Evolutionary conservation across 2,888 invertebrate species (phyloP).

Genomic region (Maniola hyperantus): DNA sequence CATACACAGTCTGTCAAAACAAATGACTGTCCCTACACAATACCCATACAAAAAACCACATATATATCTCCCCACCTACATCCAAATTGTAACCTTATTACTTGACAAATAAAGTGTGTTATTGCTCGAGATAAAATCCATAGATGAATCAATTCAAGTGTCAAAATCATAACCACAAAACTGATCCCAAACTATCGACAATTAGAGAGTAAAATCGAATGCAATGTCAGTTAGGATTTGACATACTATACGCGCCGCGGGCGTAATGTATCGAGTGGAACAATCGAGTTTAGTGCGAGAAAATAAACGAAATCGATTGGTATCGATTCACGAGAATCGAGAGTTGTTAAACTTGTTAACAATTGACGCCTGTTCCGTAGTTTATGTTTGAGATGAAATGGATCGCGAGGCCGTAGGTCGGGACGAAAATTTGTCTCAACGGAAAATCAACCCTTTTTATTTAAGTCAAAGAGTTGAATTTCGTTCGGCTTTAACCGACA

Average conservation of each 20-base stretch:
- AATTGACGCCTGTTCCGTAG: conserved; percentile 78
- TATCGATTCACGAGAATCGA: conserved; percentile 78
- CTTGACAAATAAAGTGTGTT: conserved; percentile 45
- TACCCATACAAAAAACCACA: conserved; percentile 46
- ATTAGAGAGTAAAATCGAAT: conserved; percentile 56
- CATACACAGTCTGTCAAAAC: conserved; percentile 78
- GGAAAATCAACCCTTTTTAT: conserved; percentile 45
- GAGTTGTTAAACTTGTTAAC: conserved; percentile 79
- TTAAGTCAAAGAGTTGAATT: conserved; percentile 44
- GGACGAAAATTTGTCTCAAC: conserved; percentile 38
- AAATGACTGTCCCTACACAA: conserved; percentile 60
- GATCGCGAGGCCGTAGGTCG: conserved; percentile 78
- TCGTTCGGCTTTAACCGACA: conserved; percentile 57
- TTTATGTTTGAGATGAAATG: conserved; percentile 80
- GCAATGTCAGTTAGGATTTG: conserved; percentile 53
- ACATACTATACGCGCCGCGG: conserved; percentile 54
- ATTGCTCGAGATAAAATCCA: conserved; percentile 38
- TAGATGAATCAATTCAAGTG: conserved; percentile 62
- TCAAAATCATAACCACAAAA: conserved; percentile 64
- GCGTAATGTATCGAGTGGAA: conserved; percentile 66
- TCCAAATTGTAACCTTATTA: conserved; percentile 43
- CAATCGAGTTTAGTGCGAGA: conserved; percentile 72
- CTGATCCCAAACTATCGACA: conserved; percentile 51
- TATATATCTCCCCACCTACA: conserved; percentile 28
- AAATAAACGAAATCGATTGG: conserved; percentile 77